Evolutionary conservation across 2,797 vertebrate genomes (phyloP), one percentile per base, ranked within the genome.

Genomic region (Acipenser transmontanus): DNA sequence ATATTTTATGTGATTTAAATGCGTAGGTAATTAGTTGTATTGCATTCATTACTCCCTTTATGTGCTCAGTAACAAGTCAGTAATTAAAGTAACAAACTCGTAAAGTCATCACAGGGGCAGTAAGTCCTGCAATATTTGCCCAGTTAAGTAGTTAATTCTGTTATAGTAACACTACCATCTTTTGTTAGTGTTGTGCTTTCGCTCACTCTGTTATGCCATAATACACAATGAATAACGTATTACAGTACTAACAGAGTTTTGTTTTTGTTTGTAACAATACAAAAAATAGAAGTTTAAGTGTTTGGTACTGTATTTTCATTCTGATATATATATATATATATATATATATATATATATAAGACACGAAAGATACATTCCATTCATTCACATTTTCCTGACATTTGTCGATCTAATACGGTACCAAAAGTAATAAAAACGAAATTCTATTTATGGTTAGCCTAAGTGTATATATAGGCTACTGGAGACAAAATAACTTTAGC

Each of bases 71-170:
- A 93, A 93, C 86, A 91, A 94, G 87, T 92, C 85, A 83, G 74
- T 93, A 94, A 96, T 96, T 92, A 93, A 92, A 93, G 88, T 93
- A 95, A 93, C 92, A 88, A 93, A 95, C 88, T 93, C 85, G 85
- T 80, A 80, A 86, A 89, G 88, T 83, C 91, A 89, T 95, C 90
- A 87, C 82, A 82, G 87, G 82, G 85, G 86, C 84, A 88, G 85
- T 92, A 82, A 88, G 85, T 86, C 89, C 80, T 84, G 72, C 79
- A 80, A 85, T 86, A 86, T 91, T 92, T 89, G 84, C 89, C 88
- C 66, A 76, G 82, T 77, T 75, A 82, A 93, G 77, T 85, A 81
- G 66, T 80, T 88, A 86, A 90, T 89, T 85, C 59, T 83, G 83
- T 85, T 89, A 85, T 75, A 70, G 82, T 84, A 88, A 86, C 66